Base-by-base conservation (phyloP, 2,113 vertebrate species). In the Egretta garzetta region DNA sequence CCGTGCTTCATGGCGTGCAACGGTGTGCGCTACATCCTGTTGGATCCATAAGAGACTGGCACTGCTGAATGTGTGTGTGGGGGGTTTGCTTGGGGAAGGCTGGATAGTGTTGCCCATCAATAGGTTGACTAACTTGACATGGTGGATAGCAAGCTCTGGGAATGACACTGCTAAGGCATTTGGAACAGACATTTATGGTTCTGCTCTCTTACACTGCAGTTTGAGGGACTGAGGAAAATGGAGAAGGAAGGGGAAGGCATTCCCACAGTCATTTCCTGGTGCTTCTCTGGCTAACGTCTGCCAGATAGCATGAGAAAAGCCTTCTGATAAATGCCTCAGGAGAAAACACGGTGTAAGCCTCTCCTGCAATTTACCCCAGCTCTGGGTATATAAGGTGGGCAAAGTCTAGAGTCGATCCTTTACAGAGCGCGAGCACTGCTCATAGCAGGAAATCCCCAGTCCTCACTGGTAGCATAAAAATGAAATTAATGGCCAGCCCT, bases 361-460 rank as follows among this genome's bases (percentile, higher is more conserved):
- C 60, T 94, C 62, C 50, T 80, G 86, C 37, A 55, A 41, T 33
- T 62, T 87, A 72, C 39, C 23, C 64, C 23, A 75, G 56, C 67
- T 88, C 37, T 77, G 35, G 58, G 12, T 74, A n/a, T 56, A 86
- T 53, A 59, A 76, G 43, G 23, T 64, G 49, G 68, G 60, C 43
- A 58, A 81, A 80, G 73, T 27, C 73, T 70, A 37, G 56, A 81
- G 53, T 16, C 0, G 1, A 62, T 80, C 32, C 22, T 94, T 97
- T 90, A 75, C 39, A 87, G 80, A 35, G 35, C 73, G 45, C 33
- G 62, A 93, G 58, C 14, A 28, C 73, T 0, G 23, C 62, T 96
- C 89, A 80, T 80, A 94, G 93, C 66, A 94, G 96, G 95, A 97
- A 95, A 97, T 93, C 77, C 93, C 91, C 83, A 35, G 80, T 66